These are phyloP conservation scores for Hirtodrosophila alboralis DNA, from an alignment of 2,888 invertebrate genomes.

Conservation along the genomic window DNA sequence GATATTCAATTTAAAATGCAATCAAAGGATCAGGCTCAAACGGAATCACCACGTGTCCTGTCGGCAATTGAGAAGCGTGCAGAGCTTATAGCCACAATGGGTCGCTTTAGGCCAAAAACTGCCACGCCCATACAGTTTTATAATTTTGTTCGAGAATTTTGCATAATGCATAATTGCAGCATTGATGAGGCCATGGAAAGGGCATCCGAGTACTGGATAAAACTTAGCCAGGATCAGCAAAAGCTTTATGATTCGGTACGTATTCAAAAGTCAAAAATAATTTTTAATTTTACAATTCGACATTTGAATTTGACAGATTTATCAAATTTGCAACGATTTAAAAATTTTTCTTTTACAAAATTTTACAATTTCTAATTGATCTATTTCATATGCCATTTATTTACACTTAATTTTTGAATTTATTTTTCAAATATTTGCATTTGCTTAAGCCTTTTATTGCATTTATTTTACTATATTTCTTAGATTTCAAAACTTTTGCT, in stretches of 20 bases:
- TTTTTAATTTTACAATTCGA: not conserved
- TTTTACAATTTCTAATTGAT: too few relatives aligned
- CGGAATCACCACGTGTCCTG: not conserved
- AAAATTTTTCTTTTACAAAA: too few relatives aligned
- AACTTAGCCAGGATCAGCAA: conserved; percentile 33
- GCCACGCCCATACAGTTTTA: conserved; percentile 63
- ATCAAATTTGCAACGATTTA: too few relatives aligned
- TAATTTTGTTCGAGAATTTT: conserved; percentile 60
- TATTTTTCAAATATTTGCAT: too few relatives aligned
- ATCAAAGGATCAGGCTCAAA: not conserved
- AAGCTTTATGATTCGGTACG: conserved; percentile 60
- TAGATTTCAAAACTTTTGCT: too few relatives aligned
- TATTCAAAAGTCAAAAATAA: not conserved
- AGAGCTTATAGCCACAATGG: conserved; percentile 35
- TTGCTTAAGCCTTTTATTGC: too few relatives aligned
- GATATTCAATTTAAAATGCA: too few relatives aligned
- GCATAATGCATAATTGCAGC: conserved; percentile 68
- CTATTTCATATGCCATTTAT: too few relatives aligned
- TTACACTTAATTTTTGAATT: too few relatives aligned
- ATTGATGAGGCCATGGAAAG: conserved; percentile 63
- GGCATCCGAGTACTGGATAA: conserved; percentile 43
- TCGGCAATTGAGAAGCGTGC: conserved; percentile 22
- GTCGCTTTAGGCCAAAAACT: conserved; percentile 28
- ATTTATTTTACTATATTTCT: too few relatives aligned
- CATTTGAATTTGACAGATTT: not conserved